A percentile compares a stretch with the other conserved stretches of the same genome.
Evolutionary conservation across 2,888 invertebrate species (phyloP).

Genomic region (Spilarctia lutea): DNA sequence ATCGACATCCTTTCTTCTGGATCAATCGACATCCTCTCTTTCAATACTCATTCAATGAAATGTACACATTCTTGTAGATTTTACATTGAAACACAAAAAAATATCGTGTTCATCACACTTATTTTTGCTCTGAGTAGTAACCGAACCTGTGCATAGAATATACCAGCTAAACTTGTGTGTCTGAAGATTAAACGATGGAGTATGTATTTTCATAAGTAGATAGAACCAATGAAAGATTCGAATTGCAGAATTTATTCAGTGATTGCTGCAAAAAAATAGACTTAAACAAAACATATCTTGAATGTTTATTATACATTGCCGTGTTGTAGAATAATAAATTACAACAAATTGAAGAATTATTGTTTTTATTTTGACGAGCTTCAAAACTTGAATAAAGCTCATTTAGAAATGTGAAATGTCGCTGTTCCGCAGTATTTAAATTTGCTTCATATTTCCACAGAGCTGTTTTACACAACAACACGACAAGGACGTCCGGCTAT

Average conservation of each 20-base stretch:
- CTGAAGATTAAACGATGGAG: neutral
- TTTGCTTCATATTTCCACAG: constrained; percentile 2
- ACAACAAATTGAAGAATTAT: neutral
- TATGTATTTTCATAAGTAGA: no score
- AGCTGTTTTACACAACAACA: neutral
- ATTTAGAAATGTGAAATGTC: neutral
- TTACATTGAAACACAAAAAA: neutral
- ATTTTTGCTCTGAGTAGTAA: neutral
- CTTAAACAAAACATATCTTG: neutral
- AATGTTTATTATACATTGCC: neutral
- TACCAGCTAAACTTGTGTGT: no score
- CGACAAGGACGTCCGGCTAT: constrained; percentile 6
- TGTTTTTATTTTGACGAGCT: neutral
- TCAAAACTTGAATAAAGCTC: neutral
- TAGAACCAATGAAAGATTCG: no score
- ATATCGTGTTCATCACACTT: neutral
- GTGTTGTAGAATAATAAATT: neutral
- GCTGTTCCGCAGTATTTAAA: neutral
- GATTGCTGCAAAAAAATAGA: neutral
- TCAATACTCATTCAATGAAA: no score
- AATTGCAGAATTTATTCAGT: no score
- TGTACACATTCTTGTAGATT: neutral
- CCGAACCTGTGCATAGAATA: no score
- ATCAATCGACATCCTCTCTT: no score
- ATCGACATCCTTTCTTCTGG: no score